Conservation (phyloP, 2,113 vertebrate genomes). For the Regulus satrapa region DNA sequence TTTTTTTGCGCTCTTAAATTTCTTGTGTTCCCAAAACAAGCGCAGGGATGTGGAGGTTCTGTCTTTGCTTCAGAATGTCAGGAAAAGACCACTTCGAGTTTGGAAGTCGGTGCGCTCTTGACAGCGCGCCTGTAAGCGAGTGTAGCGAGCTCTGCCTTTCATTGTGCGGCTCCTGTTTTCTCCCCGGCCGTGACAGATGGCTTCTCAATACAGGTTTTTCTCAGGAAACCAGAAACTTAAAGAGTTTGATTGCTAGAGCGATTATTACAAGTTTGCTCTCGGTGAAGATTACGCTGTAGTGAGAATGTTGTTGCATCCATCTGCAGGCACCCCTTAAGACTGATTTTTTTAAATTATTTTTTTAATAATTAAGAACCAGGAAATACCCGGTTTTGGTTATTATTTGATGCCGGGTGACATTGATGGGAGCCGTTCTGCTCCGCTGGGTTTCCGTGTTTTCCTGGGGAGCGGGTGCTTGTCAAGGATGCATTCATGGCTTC, state of each 20-base stretch:
- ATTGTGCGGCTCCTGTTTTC: background rate
- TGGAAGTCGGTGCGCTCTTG: background rate
- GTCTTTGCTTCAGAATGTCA: background rate
- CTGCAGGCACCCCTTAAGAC: fast-evolving
- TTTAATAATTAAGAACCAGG: background rate
- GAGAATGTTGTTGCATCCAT: background rate
- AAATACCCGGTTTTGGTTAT: background rate
- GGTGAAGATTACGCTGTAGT: background rate
- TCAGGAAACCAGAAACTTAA: background rate
- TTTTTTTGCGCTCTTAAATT: background rate
- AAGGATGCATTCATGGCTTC: fast-evolving
- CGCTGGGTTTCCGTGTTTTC: background rate
- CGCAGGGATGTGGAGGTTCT: fast-evolving
- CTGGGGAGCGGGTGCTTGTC: background rate
- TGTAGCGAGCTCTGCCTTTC: fast-evolving
- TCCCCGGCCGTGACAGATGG: fast-evolving
- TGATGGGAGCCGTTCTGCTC: background rate
- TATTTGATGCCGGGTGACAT: fast-evolving
- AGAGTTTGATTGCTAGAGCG: background rate
- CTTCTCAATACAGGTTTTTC: background rate
- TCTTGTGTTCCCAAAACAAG: background rate
- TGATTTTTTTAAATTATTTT: background rate
- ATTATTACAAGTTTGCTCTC: background rate
- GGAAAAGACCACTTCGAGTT: background rate
- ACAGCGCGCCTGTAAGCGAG: background rate